Evolutionary conservation across 2,113 vertebrate genomes (phyloP).

Genomic region (Meriones unguiculatus): DNA sequence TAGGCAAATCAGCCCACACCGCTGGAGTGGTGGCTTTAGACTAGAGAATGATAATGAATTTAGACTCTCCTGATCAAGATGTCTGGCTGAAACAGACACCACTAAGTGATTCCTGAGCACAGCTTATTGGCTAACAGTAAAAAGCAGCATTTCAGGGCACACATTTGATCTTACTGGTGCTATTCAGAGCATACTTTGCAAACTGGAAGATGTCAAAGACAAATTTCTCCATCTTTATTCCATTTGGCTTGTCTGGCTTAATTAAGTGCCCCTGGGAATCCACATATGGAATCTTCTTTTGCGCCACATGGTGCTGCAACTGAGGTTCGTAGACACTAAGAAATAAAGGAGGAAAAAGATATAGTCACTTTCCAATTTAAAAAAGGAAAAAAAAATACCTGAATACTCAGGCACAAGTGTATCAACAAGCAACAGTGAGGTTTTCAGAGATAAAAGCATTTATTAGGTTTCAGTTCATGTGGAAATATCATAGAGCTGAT

Average conservation of each 20-base stretch:
- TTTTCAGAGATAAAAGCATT: not conserved
- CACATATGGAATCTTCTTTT: constrained; percentile 97
- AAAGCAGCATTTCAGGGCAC: not conserved
- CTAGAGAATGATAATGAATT: not conserved
- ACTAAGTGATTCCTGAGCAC: not conserved
- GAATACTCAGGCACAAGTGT: not conserved
- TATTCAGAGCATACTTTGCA: constrained; percentile 91
- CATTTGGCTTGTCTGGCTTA: constrained; percentile 96
- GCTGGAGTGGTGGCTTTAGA: not conserved
- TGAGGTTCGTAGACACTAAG: constrained; percentile 92
- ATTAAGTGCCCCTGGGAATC: constrained; percentile 90
- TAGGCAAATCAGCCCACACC: not conserved
- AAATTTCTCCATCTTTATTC: constrained; percentile 99
- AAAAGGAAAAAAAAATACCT: not conserved
- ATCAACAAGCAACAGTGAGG: not conserved
- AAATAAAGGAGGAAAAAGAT: not conserved
- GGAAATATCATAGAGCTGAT: constrained; percentile 27
- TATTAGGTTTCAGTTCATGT: not conserved
- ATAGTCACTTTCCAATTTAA: not conserved
- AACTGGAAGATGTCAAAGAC: constrained; percentile 99
- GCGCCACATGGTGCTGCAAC: constrained; percentile 96
- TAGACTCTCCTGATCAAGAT: not conserved
- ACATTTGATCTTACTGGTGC: constrained; percentile 32
- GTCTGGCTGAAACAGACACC: not conserved
- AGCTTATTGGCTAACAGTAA: not conserved